These are phyloP conservation scores for Lota lota DNA, from an alignment of 2,113 vertebrate species.

Conservation along the genomic window DNA sequence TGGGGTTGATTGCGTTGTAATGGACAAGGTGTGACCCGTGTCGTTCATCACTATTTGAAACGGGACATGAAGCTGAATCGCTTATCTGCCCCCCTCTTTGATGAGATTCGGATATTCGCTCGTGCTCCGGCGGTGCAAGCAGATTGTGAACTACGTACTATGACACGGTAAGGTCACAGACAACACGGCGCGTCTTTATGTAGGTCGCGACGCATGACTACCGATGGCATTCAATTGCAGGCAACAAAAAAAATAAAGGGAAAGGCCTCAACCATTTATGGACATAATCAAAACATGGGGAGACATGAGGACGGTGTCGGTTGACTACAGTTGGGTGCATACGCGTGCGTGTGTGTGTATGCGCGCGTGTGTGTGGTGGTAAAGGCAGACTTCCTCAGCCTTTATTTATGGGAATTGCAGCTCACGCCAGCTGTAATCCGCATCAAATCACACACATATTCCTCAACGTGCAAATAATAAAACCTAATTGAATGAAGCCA, in stretches of 20 bases:
- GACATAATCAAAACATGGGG: too few species aligned
- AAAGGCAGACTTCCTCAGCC: slow-evolving; percentile 26
- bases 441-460: slow-evolving; percentile 47
- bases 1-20: slow-evolving; percentile 55
- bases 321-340: not conserved
- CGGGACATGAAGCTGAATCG: slow-evolving; percentile 12
- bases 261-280: too few species aligned
- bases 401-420: slow-evolving; percentile 9
- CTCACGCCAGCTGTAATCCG: slow-evolving; percentile 41
- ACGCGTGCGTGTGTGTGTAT: slow-evolving; percentile 13
- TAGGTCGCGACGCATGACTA: too few species aligned
- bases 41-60: slow-evolving; percentile 45
- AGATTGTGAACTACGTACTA: too few species aligned
- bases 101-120: slow-evolving; percentile 18
- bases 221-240: too few species aligned
- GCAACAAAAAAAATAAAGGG: too few species aligned
- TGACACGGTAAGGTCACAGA: too few species aligned
- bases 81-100: slow-evolving; percentile 12
- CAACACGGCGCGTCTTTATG: too few species aligned
- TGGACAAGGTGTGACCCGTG: slow-evolving; percentile 31
- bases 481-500: slow-evolving; percentile 45
- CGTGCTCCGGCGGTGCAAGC: too few species aligned
- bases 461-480: slow-evolving; percentile 33
- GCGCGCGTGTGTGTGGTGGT: slow-evolving; percentile 10
- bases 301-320: too few species aligned